A percentile compares a stretch with the other conserved stretches of the same genome.
These are phyloP conservation scores for Hozukius guyotensis DNA, from an alignment of 2,797 vertebrate species.

Conservation along the genomic window DNA sequence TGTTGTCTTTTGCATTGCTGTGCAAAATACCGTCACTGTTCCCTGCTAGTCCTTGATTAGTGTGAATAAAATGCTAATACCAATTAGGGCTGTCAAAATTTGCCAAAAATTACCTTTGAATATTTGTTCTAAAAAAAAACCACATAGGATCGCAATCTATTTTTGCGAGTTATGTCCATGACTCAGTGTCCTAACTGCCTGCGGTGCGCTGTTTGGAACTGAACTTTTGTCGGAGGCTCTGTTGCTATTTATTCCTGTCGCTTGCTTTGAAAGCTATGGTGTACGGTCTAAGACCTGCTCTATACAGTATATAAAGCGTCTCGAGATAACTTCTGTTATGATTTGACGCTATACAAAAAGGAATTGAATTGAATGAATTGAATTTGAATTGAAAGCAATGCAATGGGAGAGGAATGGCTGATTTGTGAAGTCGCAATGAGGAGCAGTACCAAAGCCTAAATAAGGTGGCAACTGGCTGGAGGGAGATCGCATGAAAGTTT, in stretches of 20 bases:
- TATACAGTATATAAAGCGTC: too few species aligned
- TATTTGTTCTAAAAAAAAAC: background rate
- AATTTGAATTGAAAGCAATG: background rate
- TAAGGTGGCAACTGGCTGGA: background rate
- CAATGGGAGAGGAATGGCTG: background rate
- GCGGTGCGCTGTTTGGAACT: too few species aligned
- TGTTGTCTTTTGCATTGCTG: background rate
- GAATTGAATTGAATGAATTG: too few species aligned
- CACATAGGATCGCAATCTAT: background rate
- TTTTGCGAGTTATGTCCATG: background rate
- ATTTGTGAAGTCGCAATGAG: background rate
- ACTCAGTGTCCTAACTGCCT: background rate
- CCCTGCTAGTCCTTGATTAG: background rate
- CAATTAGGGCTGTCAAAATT: background rate
- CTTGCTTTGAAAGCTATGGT: background rate
- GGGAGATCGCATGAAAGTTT: background rate
- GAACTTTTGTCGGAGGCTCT: background rate
- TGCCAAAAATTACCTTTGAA: background rate
- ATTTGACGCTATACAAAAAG: too few species aligned
- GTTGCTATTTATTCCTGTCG: background rate
- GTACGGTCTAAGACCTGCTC: too few species aligned
- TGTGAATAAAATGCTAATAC: background rate
- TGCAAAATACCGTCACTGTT: background rate
- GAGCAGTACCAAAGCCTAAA: background rate
- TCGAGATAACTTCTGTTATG: too few species aligned